phyloP scores from a whole-genome alignment of 1,140 invertebrate species.

The Popillia japonica region DNA sequence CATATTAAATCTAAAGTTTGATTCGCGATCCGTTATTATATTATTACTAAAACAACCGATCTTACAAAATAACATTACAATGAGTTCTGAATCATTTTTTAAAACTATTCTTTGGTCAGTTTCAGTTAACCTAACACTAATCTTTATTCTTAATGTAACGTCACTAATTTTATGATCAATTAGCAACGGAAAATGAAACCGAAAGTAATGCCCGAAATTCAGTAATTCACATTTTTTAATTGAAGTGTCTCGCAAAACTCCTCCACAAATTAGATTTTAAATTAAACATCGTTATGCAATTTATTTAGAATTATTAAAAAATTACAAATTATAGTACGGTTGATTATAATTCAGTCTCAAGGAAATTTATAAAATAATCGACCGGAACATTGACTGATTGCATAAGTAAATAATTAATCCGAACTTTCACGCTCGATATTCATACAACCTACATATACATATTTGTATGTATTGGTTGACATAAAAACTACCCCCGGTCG shows the following conservation, averaged over 20 bases:
- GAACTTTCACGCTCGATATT: not conserved
- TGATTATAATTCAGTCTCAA: not conserved
- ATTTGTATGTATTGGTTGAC: not conserved
- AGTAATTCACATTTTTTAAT: not conserved
- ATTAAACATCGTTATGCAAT: not conserved
- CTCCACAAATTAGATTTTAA: not conserved
- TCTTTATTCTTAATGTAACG: not conserved
- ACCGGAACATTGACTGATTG: not conserved
- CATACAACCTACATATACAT: not conserved
- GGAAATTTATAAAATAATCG: not conserved
- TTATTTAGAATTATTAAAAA: not conserved
- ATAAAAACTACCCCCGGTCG: not conserved
- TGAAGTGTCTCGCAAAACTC: not conserved
- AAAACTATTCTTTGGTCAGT: too few relatives aligned
- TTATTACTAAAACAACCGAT: too few relatives aligned
- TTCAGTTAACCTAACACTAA: too few relatives aligned
- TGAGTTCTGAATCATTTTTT: too few relatives aligned
- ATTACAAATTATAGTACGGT: not conserved
- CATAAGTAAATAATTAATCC: not conserved
- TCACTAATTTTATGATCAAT: conserved; percentile 7
- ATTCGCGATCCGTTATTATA: too few relatives aligned
- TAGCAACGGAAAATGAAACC: not conserved
- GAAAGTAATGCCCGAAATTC: not conserved
- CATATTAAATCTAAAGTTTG: too few relatives aligned
- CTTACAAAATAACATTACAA: too few relatives aligned